phyloP scores from a whole-genome alignment of 2,113 vertebrate genomes.

The Salvelinus fontinalis region DNA sequence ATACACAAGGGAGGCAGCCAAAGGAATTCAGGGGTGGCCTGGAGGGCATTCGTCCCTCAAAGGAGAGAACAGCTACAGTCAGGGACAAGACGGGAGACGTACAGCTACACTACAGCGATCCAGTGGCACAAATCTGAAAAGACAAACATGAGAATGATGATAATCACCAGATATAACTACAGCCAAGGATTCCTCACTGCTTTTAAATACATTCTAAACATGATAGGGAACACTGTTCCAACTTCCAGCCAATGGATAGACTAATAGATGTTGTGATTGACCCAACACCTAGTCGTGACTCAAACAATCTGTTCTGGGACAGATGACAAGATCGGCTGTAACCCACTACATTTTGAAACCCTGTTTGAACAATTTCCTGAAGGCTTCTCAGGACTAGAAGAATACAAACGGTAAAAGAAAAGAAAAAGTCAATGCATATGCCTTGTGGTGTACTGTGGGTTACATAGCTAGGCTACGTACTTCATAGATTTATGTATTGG shows the following conservation, averaged over 20 bases:
- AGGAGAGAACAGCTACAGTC: constrained; percentile 21
- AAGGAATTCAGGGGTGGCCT: constrained; percentile 40
- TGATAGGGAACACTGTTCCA: not conserved
- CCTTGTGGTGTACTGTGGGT: no score
- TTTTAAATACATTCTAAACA: not conserved
- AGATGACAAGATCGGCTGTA: not conserved
- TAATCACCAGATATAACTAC: not conserved
- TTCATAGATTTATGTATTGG: no score
- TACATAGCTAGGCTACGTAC: no score
- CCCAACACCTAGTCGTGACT: constrained; percentile 18
- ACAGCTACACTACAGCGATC: not conserved
- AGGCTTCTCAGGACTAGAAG: no score
- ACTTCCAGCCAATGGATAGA: no score
- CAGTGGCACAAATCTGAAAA: constrained; percentile 9
- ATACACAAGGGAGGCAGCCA: constrained; percentile 25
- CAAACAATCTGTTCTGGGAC: not conserved
- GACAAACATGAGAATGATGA: not conserved
- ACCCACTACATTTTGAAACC: not conserved
- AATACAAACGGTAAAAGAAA: no score
- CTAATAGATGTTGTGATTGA: constrained; percentile 32
- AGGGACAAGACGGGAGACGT: not conserved
- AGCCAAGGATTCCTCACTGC: not conserved
- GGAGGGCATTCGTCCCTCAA: constrained; percentile 63
- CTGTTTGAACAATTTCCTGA: no score
- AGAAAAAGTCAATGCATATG: no score